Conservation (phyloP, 2,113 vertebrate genomes). For the Plestiodon gilberti region DNA sequence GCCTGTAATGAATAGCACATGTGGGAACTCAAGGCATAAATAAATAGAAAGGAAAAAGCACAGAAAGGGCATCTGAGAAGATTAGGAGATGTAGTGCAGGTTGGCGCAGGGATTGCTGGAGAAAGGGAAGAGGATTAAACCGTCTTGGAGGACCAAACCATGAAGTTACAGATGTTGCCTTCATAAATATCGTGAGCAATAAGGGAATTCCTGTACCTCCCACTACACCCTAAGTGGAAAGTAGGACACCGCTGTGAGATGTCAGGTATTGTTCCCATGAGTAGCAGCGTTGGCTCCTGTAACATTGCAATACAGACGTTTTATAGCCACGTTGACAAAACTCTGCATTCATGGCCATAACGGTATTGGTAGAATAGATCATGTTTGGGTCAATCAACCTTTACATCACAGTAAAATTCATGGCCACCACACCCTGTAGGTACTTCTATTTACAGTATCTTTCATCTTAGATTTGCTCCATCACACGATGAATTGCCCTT, state of each 20-base stretch:
- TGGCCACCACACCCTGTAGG: too few relatives aligned
- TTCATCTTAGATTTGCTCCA: too few relatives aligned
- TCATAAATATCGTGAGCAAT: not conserved
- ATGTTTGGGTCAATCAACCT: too few relatives aligned
- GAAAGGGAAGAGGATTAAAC: not conserved
- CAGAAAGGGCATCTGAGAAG: not conserved
- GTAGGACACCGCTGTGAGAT: not conserved
- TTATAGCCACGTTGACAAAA: not conserved
- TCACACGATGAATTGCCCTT: too few relatives aligned
- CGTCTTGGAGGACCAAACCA: not conserved
- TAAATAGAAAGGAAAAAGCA: conserved; percentile 9
- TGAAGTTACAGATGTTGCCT: not conserved
- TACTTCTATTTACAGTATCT: too few relatives aligned
- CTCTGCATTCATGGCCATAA: not conserved
- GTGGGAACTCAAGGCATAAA: conserved; percentile 11
- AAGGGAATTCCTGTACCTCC: not conserved
- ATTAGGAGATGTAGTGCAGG: not conserved
- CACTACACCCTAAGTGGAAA: not conserved
- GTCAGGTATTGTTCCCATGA: not conserved
- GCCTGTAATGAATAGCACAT: conserved; percentile 28
- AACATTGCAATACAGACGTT: not conserved
- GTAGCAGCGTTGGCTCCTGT: not conserved
- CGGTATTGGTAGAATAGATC: not conserved
- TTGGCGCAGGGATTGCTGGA: not conserved
- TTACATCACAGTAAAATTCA: too few relatives aligned